Conservation (phyloP, 2,113 vertebrate species). For the Cochlearius cochlearius region DNA sequence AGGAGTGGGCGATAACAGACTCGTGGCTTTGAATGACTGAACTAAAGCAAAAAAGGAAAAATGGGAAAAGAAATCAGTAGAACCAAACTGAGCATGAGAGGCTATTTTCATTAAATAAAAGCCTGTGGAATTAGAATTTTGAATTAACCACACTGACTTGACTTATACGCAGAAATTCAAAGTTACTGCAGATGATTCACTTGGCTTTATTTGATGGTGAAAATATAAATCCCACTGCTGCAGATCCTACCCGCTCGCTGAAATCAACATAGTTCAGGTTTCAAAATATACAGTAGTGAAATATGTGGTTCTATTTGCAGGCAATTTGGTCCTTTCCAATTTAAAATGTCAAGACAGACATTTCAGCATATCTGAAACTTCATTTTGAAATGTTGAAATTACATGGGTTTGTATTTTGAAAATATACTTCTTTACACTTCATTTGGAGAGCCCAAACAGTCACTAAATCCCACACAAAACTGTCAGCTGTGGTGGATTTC, state of each 20-base stretch:
- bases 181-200: accelerated
- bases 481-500: background rate
- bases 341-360: background rate
- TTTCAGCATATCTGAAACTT: background rate
- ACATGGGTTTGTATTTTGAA: background rate
- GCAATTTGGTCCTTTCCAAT: background rate
- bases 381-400: background rate
- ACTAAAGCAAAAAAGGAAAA: background rate
- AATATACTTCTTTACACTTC: background rate
- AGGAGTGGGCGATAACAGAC: background rate
- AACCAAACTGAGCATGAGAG: background rate
- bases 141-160: background rate
- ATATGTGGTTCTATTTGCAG: background rate
- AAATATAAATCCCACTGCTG: background rate
- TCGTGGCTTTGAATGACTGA: background rate
- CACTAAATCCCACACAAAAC: background rate
- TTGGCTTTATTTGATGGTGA: background rate
- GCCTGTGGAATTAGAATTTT: background rate
- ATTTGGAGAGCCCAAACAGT: background rate
- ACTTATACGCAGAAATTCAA: background rate
- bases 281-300: background rate
- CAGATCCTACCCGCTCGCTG: background rate
- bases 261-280: background rate
- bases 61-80: background rate
- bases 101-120: background rate